Conservation (phyloP, 2,113 vertebrate species). For the Chascanopsetta lugubris region DNA sequence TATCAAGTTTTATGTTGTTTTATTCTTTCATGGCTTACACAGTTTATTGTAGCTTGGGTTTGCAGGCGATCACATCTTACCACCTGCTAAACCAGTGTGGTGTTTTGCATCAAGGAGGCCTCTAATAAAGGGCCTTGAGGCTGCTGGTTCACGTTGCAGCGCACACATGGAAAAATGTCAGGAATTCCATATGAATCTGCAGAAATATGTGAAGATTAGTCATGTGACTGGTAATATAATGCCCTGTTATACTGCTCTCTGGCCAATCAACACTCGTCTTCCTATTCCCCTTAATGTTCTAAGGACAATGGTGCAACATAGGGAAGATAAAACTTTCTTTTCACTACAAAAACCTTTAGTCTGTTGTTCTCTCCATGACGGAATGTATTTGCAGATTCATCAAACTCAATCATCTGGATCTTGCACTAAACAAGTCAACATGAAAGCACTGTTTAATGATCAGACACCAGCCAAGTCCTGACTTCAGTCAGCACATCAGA, state of each 20-base stretch:
- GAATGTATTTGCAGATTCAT: constrained; percentile 3
- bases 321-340: not conserved
- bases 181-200: constrained; percentile 67
- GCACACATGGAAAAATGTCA: constrained; percentile 64
- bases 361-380: not conserved
- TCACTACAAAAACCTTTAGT: not conserved
- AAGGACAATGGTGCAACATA: not conserved
- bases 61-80: constrained; percentile 36
- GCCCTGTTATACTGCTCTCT: constrained; percentile 37
- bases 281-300: not conserved
- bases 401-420: not conserved
- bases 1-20: not conserved
- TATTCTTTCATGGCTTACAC: constrained; percentile 1
- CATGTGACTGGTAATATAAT: constrained; percentile 66
- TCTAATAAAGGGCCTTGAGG: constrained; percentile 63
- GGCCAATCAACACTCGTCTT: not conserved
- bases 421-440: too few relatives aligned
- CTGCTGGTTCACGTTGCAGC: constrained; percentile 38
- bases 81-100: constrained; percentile 48
- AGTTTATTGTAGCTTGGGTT: constrained; percentile 27
- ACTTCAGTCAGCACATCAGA: too few relatives aligned
- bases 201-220: constrained; percentile 65
- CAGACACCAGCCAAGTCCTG: too few relatives aligned
- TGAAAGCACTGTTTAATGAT: too few relatives aligned
- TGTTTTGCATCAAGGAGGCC: constrained; percentile 42